Conservation (phyloP, 2,888 invertebrate genomes). For the Epiblema foenella region DNA sequence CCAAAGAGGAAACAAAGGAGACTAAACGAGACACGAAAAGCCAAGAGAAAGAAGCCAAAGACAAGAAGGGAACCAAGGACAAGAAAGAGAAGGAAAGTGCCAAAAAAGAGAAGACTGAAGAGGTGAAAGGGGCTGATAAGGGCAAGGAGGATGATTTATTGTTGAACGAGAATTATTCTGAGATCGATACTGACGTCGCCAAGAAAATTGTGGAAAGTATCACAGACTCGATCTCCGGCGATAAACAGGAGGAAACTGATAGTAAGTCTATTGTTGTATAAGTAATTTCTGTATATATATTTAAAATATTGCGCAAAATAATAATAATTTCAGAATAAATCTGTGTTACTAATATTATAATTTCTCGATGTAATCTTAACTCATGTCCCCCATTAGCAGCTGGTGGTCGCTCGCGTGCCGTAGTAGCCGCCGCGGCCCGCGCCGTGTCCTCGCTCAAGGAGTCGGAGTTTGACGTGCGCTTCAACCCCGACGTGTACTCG, state of each 20-base stretch:
- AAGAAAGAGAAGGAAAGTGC: constrained; percentile 56
- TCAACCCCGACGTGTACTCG: constrained; percentile 99
- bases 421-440: constrained; percentile 94
- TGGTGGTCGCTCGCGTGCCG: constrained; percentile 94
- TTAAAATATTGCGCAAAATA: background rate
- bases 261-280: constrained; percentile 60
- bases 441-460: constrained; percentile 98
- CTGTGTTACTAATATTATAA: no score
- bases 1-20: constrained; percentile 55
- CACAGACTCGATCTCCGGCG: constrained; percentile 91
- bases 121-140: constrained; percentile 56
- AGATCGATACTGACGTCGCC: constrained; percentile 92
- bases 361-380: no score
- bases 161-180: constrained; percentile 78
- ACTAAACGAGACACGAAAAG: constrained; percentile 57
- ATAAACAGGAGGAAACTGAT: constrained; percentile 89
- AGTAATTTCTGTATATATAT: background rate
- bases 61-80: constrained; percentile 54
- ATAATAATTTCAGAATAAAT: no score
- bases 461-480: constrained; percentile 97
- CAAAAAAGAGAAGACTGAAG: constrained; percentile 52
- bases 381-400: no score
- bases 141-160: constrained; percentile 69
- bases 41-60: constrained; percentile 64
- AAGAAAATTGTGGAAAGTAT: constrained; percentile 96